Evolutionary conservation across 2,888 invertebrate species (phyloP).

Genomic region (Plebejus argus): DNA sequence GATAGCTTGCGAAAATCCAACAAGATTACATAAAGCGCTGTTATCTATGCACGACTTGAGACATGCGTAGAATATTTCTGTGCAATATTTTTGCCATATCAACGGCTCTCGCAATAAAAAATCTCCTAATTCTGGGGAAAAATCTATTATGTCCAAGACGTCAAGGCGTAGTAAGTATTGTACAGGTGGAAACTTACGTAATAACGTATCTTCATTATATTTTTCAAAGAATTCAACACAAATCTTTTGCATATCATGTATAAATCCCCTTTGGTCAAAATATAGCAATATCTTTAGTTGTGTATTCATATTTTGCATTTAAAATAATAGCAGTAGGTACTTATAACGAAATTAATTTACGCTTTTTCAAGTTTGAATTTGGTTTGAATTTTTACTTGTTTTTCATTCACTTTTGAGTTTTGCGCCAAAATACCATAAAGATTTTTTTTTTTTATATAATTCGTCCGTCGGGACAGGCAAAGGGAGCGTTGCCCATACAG

Average conservation of each 20-base stretch:
- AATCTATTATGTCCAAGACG: conserved; percentile 61
- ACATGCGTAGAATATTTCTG: conserved; percentile 62
- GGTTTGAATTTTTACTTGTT: not conserved
- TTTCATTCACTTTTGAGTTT: no score
- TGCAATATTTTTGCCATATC: conserved; percentile 56
- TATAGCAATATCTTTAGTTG: conserved; percentile 62
- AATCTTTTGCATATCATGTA: conserved; percentile 55
- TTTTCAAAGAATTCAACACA: conserved; percentile 56
- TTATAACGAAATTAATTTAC: not conserved
- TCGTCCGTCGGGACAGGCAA: no score
- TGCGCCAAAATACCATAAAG: no score
- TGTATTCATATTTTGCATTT: conserved; percentile 51
- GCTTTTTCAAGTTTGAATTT: no score
- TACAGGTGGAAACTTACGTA: conserved; percentile 63
- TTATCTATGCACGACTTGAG: conserved; percentile 51
- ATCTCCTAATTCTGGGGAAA: conserved; percentile 54
- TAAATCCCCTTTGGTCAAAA: conserved; percentile 59
- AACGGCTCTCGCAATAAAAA: conserved; percentile 62
- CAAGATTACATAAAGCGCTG: conserved; percentile 44
- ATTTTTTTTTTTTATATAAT: no score
- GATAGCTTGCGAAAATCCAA: conserved; percentile 57
- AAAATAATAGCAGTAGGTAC: not conserved
- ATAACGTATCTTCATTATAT: conserved; percentile 50
- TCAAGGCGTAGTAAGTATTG: conserved; percentile 61
- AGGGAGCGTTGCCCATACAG: no score